These are phyloP conservation scores for Athrips mouffetella DNA, from an alignment of 2,888 invertebrate species.

Conservation along the genomic window DNA sequence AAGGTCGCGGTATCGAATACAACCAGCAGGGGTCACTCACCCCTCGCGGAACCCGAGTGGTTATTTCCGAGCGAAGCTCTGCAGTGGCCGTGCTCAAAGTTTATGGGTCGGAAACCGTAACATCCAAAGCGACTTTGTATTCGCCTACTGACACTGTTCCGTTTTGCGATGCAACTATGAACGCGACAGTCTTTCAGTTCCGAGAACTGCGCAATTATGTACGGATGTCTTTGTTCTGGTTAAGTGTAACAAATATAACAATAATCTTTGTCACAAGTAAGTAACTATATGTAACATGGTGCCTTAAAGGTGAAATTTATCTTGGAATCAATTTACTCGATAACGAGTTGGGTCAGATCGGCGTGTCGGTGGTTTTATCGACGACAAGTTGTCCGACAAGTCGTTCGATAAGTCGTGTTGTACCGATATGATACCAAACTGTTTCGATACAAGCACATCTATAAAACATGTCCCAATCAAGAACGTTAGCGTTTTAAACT, in stretches of 20 bases:
- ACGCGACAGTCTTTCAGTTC: not conserved
- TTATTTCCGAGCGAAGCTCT: conserved; percentile 1
- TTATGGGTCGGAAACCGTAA: conserved; percentile 39
- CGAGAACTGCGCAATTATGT: not conserved
- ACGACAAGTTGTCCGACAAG: conserved; percentile 30
- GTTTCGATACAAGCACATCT: conserved; percentile 8
- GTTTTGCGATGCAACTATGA: not conserved
- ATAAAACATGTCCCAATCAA: conserved; percentile 13
- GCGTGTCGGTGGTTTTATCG: conserved; percentile 6
- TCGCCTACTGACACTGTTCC: conserved; percentile 11
- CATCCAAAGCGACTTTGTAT: conserved; percentile 7
- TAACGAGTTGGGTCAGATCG: not conserved
- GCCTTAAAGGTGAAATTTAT: not conserved
- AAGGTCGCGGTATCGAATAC: conserved; percentile 8
- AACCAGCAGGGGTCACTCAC: conserved; percentile 1
- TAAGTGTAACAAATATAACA: too few species aligned
- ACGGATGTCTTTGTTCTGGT: not conserved
- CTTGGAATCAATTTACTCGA: conserved; percentile 1
- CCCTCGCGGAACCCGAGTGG: not conserved
- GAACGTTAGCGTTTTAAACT: not conserved
- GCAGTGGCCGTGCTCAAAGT: conserved; percentile 30
- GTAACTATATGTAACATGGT: too few species aligned
- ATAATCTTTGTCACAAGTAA: too few species aligned
- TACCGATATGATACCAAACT: conserved; percentile 38
- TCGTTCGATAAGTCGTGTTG: conserved; percentile 31